Evolutionary conservation across 2,113 vertebrate species (phyloP).

Genomic region (Neoarius graeffei): DNA sequence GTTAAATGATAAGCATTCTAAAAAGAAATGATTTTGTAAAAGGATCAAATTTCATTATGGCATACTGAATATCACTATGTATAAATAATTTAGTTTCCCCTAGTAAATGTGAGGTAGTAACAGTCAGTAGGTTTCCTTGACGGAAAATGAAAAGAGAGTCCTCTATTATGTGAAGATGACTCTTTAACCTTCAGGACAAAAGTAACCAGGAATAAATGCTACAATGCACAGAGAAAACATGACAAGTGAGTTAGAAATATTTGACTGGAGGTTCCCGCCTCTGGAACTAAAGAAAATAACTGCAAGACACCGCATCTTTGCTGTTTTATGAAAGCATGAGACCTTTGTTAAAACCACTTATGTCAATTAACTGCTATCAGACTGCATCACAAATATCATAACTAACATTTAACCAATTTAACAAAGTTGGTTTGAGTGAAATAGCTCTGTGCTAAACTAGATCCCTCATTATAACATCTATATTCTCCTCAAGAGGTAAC

Average conservation of each 20-base stretch:
- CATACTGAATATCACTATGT: not conserved
- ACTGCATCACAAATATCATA: not conserved
- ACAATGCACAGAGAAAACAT: constrained; percentile 1
- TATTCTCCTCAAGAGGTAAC: not conserved
- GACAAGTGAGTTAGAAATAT: not conserved
- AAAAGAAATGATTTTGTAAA: not conserved
- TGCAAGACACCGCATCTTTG: not conserved
- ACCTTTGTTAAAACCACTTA: not conserved
- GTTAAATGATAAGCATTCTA: not conserved
- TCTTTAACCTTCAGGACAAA: not conserved
- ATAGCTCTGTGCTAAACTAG: not conserved
- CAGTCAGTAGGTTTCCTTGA: not conserved
- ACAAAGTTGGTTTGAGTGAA: not conserved
- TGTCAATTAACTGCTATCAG: not conserved
- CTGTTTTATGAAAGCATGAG: not conserved
- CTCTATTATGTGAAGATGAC: not conserved
- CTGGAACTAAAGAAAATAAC: not conserved
- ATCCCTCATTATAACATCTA: not conserved
- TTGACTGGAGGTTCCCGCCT: not conserved
- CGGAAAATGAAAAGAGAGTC: not conserved
- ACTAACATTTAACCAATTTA: not conserved
- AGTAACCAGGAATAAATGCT: not conserved
- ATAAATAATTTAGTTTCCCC: not conserved
- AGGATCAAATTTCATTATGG: not conserved
- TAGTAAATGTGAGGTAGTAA: not conserved